Evolutionary conservation across 1,140 invertebrate genomes (phyloP), one percentile per base, ranked within the genome.

Genomic region (Solenopsis fugax): DNA sequence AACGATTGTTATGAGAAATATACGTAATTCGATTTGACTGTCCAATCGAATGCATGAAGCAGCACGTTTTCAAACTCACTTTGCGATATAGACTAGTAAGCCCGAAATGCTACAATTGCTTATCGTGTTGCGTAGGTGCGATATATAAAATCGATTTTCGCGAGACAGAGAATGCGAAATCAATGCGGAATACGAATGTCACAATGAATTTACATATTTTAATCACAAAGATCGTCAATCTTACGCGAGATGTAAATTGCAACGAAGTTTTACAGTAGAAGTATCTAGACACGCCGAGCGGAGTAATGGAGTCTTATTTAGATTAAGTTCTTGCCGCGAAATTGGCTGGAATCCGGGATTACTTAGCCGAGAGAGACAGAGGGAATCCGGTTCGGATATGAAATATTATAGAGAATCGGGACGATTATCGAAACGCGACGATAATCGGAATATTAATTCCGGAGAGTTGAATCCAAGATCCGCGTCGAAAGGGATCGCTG

Each of bases 331-430:
- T 84, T 84, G 69, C 69, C 69, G 69, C 69, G 80, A 84, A 84
- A 84, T 84, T 84, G 80, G 69, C 41, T 84, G 45, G 69, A 84
- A 84, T 84, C 80, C 69, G 80, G 54, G 45, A 84, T 84, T 84
- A 84, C 80, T 73, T 58, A 84, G 52, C 9, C 24, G 41, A 75
- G 69, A 72, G 54, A 72, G 67, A 82, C 21, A 82, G 80, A 69
- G 77, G 56, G 78, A 48, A 84, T 54, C 45, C 41, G 13, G 48
- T 60, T 84, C 80, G 80, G 80, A 84, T 84, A 84, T 84, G 69
- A 73, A 84, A 73, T 84, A 84, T 84, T 84, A 84, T 73, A 75
- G 80, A 84, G 56, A 84, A 84, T 84, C 80, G 80, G n/a, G 45
- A 7, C 69, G 80, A 84, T 84, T 84, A 73, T 84, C 80, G 69